Evolutionary conservation across 2,888 invertebrate species (phyloP).

Genomic region (Agrotis clavis): DNA sequence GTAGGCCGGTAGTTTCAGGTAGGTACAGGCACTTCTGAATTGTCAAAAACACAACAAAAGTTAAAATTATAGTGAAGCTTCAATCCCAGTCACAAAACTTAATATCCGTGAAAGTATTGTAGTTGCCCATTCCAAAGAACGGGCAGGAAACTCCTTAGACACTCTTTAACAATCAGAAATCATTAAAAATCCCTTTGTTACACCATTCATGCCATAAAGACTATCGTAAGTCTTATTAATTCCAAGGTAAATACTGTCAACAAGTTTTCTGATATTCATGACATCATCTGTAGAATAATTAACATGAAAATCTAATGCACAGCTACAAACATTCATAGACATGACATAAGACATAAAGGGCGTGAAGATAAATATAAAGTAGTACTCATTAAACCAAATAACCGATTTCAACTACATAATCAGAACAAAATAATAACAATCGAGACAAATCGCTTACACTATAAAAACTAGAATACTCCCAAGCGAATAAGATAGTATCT

Average conservation of each 20-base stretch:
- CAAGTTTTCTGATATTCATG: too few relatives aligned
- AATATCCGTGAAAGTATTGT: too few relatives aligned
- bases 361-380: slow-evolving; percentile 31
- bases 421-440: slow-evolving; percentile 51
- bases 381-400: slow-evolving; percentile 44
- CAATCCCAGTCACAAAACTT: too few relatives aligned
- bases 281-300: neutral
- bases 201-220: neutral
- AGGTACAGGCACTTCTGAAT: too few relatives aligned
- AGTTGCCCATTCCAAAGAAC: too few relatives aligned
- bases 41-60: too few relatives aligned
- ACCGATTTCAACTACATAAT: slow-evolving; percentile 33
- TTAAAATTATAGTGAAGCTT: too few relatives aligned
- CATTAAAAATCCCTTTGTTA: too few relatives aligned
- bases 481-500: slow-evolving; percentile 61
- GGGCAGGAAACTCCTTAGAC: too few relatives aligned
- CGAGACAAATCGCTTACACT: slow-evolving; percentile 40
- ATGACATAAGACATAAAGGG: slow-evolving; percentile 8
- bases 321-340: neutral
- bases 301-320: neutral
- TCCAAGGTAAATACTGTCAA: neutral
- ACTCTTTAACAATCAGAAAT: too few relatives aligned
- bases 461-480: slow-evolving; percentile 41
- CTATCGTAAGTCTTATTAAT: neutral
- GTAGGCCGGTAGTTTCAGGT: too few relatives aligned